Evolutionary conservation across 2,888 invertebrate genomes (phyloP).

Genomic region (Trachelus troglodyta): DNA sequence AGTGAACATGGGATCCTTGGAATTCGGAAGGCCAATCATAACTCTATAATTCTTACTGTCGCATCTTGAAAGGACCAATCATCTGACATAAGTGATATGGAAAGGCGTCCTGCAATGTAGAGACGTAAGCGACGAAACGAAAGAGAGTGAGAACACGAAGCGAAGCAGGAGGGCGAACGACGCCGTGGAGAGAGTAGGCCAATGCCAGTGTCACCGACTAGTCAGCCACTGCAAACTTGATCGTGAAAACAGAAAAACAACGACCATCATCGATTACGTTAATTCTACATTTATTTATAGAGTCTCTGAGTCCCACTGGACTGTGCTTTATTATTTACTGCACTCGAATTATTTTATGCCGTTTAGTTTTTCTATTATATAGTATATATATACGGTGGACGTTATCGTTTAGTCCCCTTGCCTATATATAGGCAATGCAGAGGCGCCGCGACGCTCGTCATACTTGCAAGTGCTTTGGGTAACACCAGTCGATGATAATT

Average conservation of each 20-base stretch:
- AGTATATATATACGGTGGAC: neutral
- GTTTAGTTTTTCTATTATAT: neutral
- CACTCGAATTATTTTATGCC: neutral
- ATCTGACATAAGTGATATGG: neutral
- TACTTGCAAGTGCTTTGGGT: neutral
- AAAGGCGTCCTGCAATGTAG: neutral
- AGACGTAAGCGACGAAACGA: conserved; percentile 13
- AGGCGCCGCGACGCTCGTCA: neutral
- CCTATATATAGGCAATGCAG: neutral
- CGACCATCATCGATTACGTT: conserved; percentile 41
- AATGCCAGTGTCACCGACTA: conserved; percentile 63
- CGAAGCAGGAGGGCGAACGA: conserved; percentile 56
- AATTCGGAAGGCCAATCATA: neutral
- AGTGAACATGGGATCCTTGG: neutral
- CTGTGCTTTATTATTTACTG: neutral
- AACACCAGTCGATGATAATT: neutral
- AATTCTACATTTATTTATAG: conserved; percentile 31
- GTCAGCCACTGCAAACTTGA: conserved; percentile 58
- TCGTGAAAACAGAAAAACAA: conserved; percentile 60
- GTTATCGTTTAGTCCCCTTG: neutral
- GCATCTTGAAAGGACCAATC: neutral
- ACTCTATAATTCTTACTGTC: neutral
- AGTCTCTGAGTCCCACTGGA: neutral
- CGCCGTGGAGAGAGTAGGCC: conserved; percentile 60
- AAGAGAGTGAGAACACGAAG: conserved; percentile 54